Evolutionary conservation across 2,113 vertebrate species (phyloP), one percentile per base, ranked within the genome.

Genomic region (Micronisus gabar): DNA sequence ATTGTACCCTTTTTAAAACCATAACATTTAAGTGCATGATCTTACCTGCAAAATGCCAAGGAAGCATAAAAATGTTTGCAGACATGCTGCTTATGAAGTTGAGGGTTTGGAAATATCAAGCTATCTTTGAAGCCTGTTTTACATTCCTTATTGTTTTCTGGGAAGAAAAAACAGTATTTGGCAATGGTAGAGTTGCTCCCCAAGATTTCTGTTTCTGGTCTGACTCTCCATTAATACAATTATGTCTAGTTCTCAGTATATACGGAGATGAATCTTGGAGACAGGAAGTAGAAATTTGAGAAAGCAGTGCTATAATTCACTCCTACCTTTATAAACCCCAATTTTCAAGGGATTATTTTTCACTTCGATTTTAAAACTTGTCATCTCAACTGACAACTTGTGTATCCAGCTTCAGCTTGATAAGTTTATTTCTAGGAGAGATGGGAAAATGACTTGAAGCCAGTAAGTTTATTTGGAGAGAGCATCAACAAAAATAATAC

Each of bases 301-400:
- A 71, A 38, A 55, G 59, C 85, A 43, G 43, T 2, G 4, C 87
- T 47, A 27, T 94, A 91, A 88, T 92, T 97, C 90, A 95, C 81
- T 97, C 56, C 55, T 87, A 13, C 92, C 70, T 92, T 63, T 82
- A 91, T 91, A 93, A 95, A 80, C 58, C 47, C 76, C 70, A 43
- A 11, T 95, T 96, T 96, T 81, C 79, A n/a, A 74, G 38, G 90
- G 67, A 30, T 95, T 90, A 72, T 94, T 93, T 94, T 95, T 90
- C 84, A 81, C 78, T 93, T 96, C 1, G 16, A 38, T 78, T 94
- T 96, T 72, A 27, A 88, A 91, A 89, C 26, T 81, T 80, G 81
- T 50, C 82, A 72, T 95, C 68, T 91, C 80, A 72, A 52, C 73
- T 90, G 90, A 45, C 90, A 94, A 9, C n/a, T 88, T 56, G 36